phyloP scores from a whole-genome alignment of 2,797 vertebrate genomes.

The Lithobates sylvaticus region DNA sequence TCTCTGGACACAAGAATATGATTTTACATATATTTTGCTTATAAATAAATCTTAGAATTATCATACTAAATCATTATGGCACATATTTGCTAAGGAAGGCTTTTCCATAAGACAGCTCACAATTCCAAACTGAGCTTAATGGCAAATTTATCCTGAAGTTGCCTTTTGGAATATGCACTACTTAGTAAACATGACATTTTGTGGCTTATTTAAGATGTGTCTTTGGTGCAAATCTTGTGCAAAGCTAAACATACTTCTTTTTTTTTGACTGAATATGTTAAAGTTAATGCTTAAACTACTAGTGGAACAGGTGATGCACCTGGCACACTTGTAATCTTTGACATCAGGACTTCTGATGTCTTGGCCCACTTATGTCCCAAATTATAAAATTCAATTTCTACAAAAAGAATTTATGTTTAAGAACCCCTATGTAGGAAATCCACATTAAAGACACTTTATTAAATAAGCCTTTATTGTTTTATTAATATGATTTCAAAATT shows the following conservation, averaged over 20 bases:
- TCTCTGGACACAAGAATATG: conserved; percentile 47
- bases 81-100: conserved; percentile 37
- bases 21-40: conserved; percentile 21
- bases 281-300: neutral
- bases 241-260: neutral
- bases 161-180: conserved; percentile 16
- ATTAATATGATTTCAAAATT: conserved; percentile 14
- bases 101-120: conserved; percentile 3
- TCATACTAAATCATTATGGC: conserved; percentile 11
- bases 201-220: conserved; percentile 13
- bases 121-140: neutral
- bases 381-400: neutral
- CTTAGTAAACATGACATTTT: conserved; percentile 43
- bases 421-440: conserved; percentile 1
- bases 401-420: neutral
- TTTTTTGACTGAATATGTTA: neutral
- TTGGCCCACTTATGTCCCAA: neutral
- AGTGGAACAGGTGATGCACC: neutral
- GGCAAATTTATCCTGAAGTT: neutral
- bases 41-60: conserved; percentile 36
- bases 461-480: conserved; percentile 24
- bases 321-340: neutral
- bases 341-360: neutral
- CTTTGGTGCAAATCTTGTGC: conserved; percentile 31
- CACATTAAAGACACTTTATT: conserved; percentile 17